Evolutionary conservation across 2,888 invertebrate species (phyloP).

Genomic region (Leptarthrus brevirostris): DNA sequence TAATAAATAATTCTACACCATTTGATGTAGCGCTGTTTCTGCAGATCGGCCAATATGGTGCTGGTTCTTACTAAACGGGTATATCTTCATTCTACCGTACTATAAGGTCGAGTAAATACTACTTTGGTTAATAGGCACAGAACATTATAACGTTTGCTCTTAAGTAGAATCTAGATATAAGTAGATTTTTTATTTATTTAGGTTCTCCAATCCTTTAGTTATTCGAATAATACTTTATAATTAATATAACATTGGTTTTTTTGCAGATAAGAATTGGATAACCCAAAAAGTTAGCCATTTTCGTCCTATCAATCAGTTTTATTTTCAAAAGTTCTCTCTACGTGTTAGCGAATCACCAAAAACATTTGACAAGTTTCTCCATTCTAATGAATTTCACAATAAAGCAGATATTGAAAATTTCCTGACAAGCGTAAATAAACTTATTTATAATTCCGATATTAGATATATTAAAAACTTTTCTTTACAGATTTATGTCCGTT

Average conservation of each 20-base stretch:
- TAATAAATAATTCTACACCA: no score
- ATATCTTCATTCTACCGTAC: no score
- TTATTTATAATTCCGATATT: no score
- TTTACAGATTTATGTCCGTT: constrained; percentile 60
- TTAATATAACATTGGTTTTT: constrained; percentile 22
- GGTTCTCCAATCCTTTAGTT: not conserved
- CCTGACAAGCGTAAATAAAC: constrained; percentile 60
- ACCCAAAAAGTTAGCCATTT: constrained; percentile 57
- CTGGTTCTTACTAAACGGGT: no score
- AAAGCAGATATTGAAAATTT: constrained; percentile 59
- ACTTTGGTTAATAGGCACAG: no score
- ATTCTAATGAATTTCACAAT: constrained; percentile 57
- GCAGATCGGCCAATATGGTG: no score
- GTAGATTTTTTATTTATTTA: not conserved
- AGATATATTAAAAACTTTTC: no score
- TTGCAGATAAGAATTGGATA: constrained; percentile 62
- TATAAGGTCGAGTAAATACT: no score
- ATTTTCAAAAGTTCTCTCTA: constrained; percentile 61
- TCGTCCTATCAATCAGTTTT: constrained; percentile 60
- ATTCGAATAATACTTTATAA: not conserved
- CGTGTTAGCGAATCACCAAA: constrained; percentile 56
- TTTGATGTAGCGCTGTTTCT: no score
- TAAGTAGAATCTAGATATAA: no score
- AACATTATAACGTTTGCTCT: no score
- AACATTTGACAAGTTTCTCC: constrained; percentile 60